Conservation (phyloP, 1,140 invertebrate genomes). For the Neodiprion pinetum region DNA sequence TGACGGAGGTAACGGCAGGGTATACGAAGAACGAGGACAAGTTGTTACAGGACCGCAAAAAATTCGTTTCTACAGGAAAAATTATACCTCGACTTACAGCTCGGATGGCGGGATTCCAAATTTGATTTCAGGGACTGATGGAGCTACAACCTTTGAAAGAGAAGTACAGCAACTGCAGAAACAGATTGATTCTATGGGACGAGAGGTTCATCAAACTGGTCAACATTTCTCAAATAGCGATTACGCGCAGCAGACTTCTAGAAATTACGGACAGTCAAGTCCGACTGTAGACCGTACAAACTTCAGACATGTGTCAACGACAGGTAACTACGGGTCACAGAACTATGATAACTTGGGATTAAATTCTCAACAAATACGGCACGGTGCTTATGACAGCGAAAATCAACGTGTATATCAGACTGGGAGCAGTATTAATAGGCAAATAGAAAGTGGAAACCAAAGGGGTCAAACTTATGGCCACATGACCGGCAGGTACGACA, state of each 20-base stretch:
- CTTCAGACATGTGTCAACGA: no score
- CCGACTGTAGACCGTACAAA: no score
- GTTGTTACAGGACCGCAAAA: constrained; percentile 35
- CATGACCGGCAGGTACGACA: not conserved
- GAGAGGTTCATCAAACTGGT: constrained; percentile 23
- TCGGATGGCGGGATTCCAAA: constrained; percentile 16
- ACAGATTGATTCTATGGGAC: constrained; percentile 29
- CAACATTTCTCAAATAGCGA: constrained; percentile 1
- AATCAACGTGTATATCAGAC: constrained; percentile 17
- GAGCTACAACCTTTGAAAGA: constrained; percentile 8
- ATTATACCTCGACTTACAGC: constrained; percentile 44
- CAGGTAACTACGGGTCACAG: not conserved
- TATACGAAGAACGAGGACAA: constrained; percentile 42
- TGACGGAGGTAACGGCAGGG: constrained; percentile 35
- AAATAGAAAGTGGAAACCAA: no score
- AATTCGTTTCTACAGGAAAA: constrained; percentile 42
- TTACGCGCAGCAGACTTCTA: not conserved
- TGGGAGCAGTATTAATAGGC: not conserved
- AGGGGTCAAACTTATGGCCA: no score
- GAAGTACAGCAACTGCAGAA: constrained; percentile 26
- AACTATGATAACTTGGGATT: constrained; percentile 1
- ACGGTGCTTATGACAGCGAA: constrained; percentile 11
- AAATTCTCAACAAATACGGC: constrained; percentile 14
- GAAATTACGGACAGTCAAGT: no score
- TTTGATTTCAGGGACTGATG: constrained; percentile 3